A percentile compares a stretch with the other conserved stretches of the same genome.
Conservation (phyloP, 2,888 invertebrate species). For the Leptarthrus brevirostris region DNA sequence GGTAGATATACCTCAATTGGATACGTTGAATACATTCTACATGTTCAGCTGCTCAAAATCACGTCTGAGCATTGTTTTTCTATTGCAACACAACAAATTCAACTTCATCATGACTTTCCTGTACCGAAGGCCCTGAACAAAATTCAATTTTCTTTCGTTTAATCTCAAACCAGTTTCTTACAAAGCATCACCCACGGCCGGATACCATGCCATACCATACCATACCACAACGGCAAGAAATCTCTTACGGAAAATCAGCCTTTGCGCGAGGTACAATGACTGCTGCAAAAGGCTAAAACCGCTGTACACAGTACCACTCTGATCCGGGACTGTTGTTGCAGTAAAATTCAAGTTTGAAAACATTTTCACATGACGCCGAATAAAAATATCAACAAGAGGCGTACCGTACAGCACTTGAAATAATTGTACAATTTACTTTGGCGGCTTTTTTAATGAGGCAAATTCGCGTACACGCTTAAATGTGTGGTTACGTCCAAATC, state of each 20-base stretch:
- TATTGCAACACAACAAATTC: not conserved
- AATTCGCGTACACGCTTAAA: not conserved
- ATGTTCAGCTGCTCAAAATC: not conserved
- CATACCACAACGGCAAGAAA: conserved; percentile 8
- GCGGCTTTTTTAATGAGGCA: not conserved
- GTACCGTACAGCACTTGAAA: not conserved
- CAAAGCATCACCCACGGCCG: conserved; percentile 55
- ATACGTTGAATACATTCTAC: not conserved
- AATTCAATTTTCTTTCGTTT: conserved; percentile 11
- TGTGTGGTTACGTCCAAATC: not conserved
- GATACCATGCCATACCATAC: conserved; percentile 36
- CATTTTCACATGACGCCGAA: not conserved
- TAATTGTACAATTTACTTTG: conserved; percentile 3
- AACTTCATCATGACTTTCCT: conserved; percentile 4
- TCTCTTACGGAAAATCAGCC: not conserved
- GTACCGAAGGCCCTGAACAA: not conserved
- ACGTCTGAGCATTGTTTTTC: not conserved
- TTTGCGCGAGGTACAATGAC: conserved; percentile 9
- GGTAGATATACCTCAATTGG: not conserved
- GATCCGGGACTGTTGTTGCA: not conserved
- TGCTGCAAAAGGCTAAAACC: not conserved
- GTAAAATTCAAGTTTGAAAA: not conserved
- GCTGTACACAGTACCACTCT: not conserved
- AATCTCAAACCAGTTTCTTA: conserved; percentile 54
- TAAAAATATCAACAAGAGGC: not conserved